Evolutionary conservation across 2,797 vertebrate species (phyloP).

Genomic region (Oceanodroma leucorhoa): DNA sequence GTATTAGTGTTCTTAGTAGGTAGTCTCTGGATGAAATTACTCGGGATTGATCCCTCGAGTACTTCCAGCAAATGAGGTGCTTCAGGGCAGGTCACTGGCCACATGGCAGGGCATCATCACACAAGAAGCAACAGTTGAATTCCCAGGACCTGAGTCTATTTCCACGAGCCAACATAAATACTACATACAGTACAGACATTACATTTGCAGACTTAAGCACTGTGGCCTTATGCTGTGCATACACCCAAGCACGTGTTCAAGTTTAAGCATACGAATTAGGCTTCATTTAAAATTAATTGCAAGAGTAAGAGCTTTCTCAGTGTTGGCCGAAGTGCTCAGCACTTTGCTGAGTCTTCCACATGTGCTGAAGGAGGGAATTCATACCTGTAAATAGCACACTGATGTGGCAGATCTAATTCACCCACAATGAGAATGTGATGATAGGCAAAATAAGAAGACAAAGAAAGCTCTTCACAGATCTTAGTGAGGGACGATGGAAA

Average conservation of each 20-base stretch:
- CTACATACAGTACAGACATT: not conserved
- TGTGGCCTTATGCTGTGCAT: not conserved
- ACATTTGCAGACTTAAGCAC: not conserved
- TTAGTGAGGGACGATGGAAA: not conserved
- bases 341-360: not conserved
- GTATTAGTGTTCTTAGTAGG: conserved; percentile 33
- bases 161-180: not conserved
- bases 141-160: not conserved
- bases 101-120: not conserved
- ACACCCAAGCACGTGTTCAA: not conserved
- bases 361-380: not conserved
- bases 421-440: not conserved
- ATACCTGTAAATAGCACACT: not conserved
- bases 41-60: not conserved
- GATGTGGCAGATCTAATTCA: not conserved
- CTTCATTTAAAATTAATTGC: not conserved
- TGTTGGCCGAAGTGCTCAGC: not conserved
- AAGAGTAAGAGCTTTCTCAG: not conserved
- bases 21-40: conserved; percentile 22
- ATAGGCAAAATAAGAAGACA: not conserved
- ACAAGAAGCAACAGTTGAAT: not conserved
- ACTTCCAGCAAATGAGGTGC: not conserved
- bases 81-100: not conserved
- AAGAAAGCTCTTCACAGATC: not conserved
- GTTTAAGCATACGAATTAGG: not conserved